These are phyloP conservation scores for Cephalotes varians DNA, from an alignment of 2,888 invertebrate genomes.

Conservation along the genomic window DNA sequence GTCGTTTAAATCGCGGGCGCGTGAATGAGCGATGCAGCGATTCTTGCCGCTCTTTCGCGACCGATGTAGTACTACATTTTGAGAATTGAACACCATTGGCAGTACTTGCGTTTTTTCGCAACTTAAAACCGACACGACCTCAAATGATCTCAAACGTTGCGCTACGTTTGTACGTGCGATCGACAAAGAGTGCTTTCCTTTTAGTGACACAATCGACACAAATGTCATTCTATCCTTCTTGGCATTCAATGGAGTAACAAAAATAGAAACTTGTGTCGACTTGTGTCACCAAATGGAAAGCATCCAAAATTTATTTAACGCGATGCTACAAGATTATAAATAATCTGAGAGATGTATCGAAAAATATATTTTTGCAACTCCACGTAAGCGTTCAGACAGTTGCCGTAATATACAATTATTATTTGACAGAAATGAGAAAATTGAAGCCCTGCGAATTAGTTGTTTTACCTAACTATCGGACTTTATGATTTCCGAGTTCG, in stretches of 20 bases:
- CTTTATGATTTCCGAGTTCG: constrained; percentile 32
- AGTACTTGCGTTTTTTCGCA: neutral
- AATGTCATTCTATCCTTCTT: too few relatives aligned
- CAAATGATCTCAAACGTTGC: neutral
- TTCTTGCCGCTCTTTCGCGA: neutral
- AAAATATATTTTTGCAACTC: neutral
- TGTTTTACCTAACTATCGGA: neutral
- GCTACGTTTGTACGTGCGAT: too few relatives aligned
- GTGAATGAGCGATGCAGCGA: neutral
- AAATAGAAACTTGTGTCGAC: too few relatives aligned
- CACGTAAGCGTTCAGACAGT: neutral
- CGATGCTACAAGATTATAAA: neutral
- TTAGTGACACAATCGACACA: too few relatives aligned
- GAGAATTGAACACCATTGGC: neutral
- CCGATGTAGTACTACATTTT: neutral
- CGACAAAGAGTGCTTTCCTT: neutral
- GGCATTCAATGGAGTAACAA: too few relatives aligned
- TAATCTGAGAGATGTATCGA: neutral
- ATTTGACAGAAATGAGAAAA: neutral
- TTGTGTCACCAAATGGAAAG: too few relatives aligned
- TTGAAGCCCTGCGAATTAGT: neutral
- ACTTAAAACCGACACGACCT: neutral
- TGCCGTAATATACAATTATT: neutral
- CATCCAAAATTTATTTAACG: too few relatives aligned
- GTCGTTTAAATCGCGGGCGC: neutral